Conservation (phyloP, 1,140 invertebrate genomes). For the Drosophila trapezifrons region DNA sequence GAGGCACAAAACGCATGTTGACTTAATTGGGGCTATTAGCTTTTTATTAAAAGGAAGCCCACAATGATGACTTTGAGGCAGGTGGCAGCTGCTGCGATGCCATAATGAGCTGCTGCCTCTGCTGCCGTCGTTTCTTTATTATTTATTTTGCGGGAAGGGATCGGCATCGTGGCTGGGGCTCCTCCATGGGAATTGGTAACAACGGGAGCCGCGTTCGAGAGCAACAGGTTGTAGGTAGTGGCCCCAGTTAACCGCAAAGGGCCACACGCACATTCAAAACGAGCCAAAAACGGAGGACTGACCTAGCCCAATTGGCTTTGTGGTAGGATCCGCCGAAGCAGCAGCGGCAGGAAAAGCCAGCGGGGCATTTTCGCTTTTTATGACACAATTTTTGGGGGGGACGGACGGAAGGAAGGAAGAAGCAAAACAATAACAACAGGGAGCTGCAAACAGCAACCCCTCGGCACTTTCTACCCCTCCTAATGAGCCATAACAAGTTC, state of each 20-base stretch:
- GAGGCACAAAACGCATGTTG: constrained; percentile 67
- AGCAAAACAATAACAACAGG: constrained; percentile 34
- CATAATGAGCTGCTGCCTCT: constrained; percentile 55
- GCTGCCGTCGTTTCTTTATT: constrained; percentile 26
- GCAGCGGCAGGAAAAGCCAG: constrained; percentile 14
- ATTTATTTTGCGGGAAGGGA: constrained; percentile 7
- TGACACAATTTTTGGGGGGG: constrained; percentile 39
- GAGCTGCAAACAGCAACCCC: constrained; percentile 23
- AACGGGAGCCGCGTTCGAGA: constrained; percentile 27
- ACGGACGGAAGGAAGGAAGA: not conserved
- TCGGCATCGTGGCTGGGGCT: not conserved
- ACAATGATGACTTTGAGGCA: constrained; percentile 26
- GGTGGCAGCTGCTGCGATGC: constrained; percentile 63
- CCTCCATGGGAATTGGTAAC: constrained; percentile 10
- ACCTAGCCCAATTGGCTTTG: constrained; percentile 78
- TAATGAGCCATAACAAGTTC: constrained; percentile 61
- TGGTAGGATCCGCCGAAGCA: constrained; percentile 60
- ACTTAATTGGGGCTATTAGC: constrained; percentile 79
- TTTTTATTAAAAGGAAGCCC: constrained; percentile 53
- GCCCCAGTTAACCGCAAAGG: constrained; percentile 60
- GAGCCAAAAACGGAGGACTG: constrained; percentile 44
- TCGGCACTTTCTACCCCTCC: constrained; percentile 32
- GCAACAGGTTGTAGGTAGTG: constrained; percentile 63
- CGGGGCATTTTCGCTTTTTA: constrained; percentile 51
- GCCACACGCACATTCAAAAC: constrained; percentile 60